Conservation (phyloP, 2,113 vertebrate genomes). For the Acrocephalus arundinaceus region DNA sequence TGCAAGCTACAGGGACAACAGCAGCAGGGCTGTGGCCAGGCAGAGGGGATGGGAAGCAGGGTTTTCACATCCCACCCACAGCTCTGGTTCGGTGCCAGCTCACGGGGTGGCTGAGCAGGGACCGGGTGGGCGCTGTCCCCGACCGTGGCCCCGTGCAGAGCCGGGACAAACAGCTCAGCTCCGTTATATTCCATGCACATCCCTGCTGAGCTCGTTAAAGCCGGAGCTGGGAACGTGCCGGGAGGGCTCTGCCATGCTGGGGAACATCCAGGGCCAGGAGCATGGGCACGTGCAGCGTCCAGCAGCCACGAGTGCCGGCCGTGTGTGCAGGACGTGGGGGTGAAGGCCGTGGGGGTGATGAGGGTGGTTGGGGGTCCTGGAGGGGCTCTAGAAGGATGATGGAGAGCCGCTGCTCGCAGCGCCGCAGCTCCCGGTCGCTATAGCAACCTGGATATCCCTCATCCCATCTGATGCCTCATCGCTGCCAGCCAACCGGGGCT, state of each 20-base stretch:
- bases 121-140: background rate
- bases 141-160: background rate
- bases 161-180: background rate
- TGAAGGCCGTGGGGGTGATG: background rate
- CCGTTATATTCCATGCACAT: accelerated
- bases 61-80: accelerated
- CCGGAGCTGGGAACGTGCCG: background rate
- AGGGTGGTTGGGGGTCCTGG: background rate
- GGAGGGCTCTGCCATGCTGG: background rate
- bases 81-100: accelerated
- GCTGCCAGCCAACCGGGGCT: conserved; percentile 27
- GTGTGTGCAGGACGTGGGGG: background rate
- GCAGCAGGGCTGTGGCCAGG: background rate
- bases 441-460: conserved; percentile 78
- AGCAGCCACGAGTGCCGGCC: background rate
- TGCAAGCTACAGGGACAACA: accelerated
- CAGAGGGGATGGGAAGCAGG: background rate
- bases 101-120: accelerated
- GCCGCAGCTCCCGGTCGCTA: conserved; percentile 69
- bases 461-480: conserved; percentile 79
- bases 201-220: background rate
- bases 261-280: background rate
- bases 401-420: conserved; percentile 27
- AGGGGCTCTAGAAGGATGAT: background rate
- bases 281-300: background rate